Evolutionary conservation across 1,140 invertebrate genomes (phyloP).

Genomic region (Ceratosolen fusciceps): DNA sequence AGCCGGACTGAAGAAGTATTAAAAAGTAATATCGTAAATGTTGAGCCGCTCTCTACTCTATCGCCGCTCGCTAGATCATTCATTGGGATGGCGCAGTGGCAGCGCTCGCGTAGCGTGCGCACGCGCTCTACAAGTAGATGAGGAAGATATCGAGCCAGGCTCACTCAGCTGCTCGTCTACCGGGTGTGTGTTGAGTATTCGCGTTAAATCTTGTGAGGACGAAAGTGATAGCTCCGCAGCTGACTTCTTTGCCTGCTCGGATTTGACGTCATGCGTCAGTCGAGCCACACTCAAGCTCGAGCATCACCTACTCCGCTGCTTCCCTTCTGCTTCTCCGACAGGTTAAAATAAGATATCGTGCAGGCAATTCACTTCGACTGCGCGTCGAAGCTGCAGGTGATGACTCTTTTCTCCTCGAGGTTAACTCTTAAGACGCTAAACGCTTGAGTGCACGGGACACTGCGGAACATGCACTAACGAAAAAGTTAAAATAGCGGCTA

Average conservation of each 20-base stretch:
- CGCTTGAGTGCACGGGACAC: neutral
- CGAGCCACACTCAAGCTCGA: conserved; percentile 29
- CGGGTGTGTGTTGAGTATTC: no score
- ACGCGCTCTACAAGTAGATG: conserved; percentile 63
- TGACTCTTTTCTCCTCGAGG: neutral
- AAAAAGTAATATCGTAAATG: neutral
- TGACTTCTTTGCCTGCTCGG: conserved; percentile 32
- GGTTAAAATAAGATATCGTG: no score
- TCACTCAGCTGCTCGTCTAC: conserved; percentile 51
- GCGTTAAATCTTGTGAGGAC: conserved; percentile 1
- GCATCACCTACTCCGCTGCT: conserved; percentile 16
- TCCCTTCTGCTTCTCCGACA: neutral
- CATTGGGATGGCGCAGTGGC: neutral
- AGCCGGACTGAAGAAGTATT: no score
- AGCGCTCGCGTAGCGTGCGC: conserved; percentile 54
- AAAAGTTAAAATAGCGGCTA: conserved; percentile 57
- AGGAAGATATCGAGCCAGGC: conserved; percentile 69
- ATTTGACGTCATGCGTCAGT: conserved; percentile 47
- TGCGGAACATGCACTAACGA: conserved; percentile 57
- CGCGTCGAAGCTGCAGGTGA: neutral
- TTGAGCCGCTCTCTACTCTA: neutral
- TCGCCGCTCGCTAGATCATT: neutral
- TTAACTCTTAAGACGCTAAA: neutral
- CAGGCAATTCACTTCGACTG: neutral
- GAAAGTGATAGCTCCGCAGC: neutral